Evolutionary conservation across 2,797 vertebrate genomes (phyloP).

Genomic region (Gymnopithys bicolor): DNA sequence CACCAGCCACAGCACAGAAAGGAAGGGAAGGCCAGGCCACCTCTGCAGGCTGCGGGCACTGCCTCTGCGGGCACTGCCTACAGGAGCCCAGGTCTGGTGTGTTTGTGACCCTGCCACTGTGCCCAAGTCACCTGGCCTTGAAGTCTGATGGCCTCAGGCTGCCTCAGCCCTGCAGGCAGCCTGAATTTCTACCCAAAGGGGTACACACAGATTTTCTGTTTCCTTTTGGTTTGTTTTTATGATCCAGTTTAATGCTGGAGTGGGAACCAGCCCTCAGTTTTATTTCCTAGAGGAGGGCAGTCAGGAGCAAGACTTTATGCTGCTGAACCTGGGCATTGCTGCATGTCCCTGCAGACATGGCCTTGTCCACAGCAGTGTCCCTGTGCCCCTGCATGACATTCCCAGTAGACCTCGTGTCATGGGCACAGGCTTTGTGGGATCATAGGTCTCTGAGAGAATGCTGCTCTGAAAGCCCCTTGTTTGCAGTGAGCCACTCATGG

Average conservation of each 20-base stretch:
- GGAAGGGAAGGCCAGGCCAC: neutral
- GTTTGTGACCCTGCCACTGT: neutral
- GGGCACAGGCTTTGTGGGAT: neutral
- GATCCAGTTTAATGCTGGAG: neutral
- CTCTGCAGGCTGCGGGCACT: neutral
- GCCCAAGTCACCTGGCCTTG: neutral
- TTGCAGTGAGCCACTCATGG: neutral
- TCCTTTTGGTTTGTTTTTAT: neutral
- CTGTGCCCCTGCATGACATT: fast-evolving
- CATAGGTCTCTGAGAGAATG: neutral
- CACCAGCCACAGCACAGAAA: neutral
- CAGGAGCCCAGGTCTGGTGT: neutral
- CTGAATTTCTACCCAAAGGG: neutral
- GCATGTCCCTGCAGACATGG: fast-evolving
- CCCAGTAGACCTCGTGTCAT: fast-evolving
- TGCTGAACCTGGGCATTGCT: fast-evolving
- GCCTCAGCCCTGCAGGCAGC: neutral
- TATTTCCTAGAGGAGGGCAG: neutral
- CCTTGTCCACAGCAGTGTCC: fast-evolving
- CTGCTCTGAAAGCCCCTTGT: neutral
- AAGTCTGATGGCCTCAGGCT: neutral
- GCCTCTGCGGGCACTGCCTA: no score
- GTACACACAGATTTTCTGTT: neutral
- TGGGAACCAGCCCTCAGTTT: neutral
- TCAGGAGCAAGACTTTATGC: neutral